Evolutionary conservation across 1,140 invertebrate genomes (phyloP), one percentile per base, ranked within the genome.

Genomic region (Psilanteris sp.): DNA sequence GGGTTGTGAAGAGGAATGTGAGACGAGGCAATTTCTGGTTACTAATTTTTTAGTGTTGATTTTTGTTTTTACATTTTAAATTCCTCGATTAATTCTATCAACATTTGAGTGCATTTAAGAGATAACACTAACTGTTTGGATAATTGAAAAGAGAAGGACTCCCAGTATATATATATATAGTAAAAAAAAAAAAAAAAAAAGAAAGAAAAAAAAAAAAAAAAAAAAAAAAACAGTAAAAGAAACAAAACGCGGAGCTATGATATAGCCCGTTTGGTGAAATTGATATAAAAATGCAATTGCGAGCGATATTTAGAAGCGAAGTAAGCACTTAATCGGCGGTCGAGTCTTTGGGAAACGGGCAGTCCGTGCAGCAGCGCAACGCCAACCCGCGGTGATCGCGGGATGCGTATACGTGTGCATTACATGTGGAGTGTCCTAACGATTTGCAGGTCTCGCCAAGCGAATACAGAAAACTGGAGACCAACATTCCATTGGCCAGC

Each of bases 401-500:
- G 68, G 62, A 77, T 72, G 67, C 54, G 62, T 52, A 27, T 32
- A 72, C 61, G 46, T 68, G 64, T 66, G 55, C 24, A 61, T 41
- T 75, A 41, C 36, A 44, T 57, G 54, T 64, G 59, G 59, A 50
- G 55, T 74, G 57, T 75, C 46, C 52, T 66, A 68, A 66, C 64
- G 71, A 59, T 77, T 66, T 79, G 44, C 46, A 68, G 57, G 61
- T 67, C 46, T 52, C 64, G 72, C 74, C 77, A 79, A 70, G 73
- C 59, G 80, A 84, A 83, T 84, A 78, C 79, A 82, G 84, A 87
- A 87, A 87, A 87, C 54, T 75, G 76, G 85, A 87, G 82, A 88
- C 86, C 87, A 88, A 79, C 54, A 59, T 76, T 74, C 81, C 64
- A 88, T 88, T 88, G 87, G 87, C 46, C 70, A 73, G 66, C 54